Percentiles rank a stretch among this genome's conserved stretches.
Conservation (phyloP, 2,113 vertebrate species). For the Meriones unguiculatus region DNA sequence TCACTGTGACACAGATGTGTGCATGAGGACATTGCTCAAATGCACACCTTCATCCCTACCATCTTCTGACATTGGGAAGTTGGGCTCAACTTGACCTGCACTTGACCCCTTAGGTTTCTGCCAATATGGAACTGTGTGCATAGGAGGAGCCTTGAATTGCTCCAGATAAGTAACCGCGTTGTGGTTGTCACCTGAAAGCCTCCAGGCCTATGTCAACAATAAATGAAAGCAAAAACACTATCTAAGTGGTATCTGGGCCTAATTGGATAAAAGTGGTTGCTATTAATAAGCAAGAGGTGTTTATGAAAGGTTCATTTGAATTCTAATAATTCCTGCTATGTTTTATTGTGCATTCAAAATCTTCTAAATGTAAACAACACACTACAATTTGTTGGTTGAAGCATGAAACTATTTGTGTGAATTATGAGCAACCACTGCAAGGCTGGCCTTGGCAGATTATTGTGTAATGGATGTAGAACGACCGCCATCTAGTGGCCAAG, state of each 20-base stretch:
- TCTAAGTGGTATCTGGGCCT: not conserved
- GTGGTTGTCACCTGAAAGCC: not conserved
- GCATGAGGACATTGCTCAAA: not conserved
- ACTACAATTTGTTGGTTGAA: conserved; percentile 23
- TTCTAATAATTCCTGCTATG: not conserved
- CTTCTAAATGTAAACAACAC: not conserved
- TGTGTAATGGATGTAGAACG: not conserved
- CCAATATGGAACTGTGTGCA: fast-evolving
- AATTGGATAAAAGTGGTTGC: not conserved
- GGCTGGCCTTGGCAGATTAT: not conserved
- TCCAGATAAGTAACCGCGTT: not conserved
- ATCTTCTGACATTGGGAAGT: not conserved
- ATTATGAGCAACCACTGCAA: not conserved
- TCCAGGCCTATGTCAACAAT: not conserved
- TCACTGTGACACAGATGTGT: not conserved
- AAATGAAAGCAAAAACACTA: not conserved
- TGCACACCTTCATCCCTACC: not conserved
- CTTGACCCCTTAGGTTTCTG: not conserved
- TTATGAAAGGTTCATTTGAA: not conserved
- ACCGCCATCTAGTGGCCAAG: conserved; percentile 71
- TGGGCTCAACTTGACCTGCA: not conserved
- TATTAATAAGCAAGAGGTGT: not conserved
- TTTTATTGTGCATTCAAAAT: not conserved
- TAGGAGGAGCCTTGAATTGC: not conserved
- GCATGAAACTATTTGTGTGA: not conserved